phyloP scores from a whole-genome alignment of 2,888 invertebrate genomes.

The Sussaba pulchella region DNA sequence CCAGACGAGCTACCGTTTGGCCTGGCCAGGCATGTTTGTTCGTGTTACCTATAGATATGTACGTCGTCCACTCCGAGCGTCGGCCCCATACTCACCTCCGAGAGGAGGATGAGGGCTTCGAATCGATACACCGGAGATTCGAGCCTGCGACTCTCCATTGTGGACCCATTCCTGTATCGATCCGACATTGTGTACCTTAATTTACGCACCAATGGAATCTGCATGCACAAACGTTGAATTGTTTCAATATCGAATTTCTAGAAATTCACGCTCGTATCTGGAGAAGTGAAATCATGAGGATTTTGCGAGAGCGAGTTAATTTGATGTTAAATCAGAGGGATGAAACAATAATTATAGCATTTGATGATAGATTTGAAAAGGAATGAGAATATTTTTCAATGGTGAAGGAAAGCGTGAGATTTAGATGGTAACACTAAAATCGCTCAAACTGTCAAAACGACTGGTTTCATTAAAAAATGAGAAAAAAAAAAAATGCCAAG shows the following conservation, averaged over 20 bases:
- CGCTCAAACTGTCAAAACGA: too few relatives aligned
- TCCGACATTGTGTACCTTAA: constrained; percentile 35
- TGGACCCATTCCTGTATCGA: constrained; percentile 39
- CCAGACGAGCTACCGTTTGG: constrained; percentile 43
- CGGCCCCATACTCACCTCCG: neutral
- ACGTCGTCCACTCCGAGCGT: constrained; percentile 35
- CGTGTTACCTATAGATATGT: constrained; percentile 38
- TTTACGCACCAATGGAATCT: constrained; percentile 8
- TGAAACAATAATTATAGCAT: neutral
- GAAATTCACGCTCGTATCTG: neutral
- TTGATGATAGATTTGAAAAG: too few relatives aligned
- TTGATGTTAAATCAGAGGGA: too few relatives aligned
- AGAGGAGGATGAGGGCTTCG: constrained; percentile 14
- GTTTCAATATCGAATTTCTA: neutral
- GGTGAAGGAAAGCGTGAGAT: too few relatives aligned
- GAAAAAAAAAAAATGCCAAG: too few relatives aligned
- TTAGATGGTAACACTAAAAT: too few relatives aligned
- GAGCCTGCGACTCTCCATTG: constrained; percentile 42
- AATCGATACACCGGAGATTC: constrained; percentile 60
- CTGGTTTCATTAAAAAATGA: too few relatives aligned
- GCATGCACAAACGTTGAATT: neutral
- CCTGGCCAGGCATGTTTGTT: constrained; percentile 56
- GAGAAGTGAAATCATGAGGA: neutral
- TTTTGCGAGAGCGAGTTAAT: neutral
- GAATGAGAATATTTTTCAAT: too few relatives aligned